Evolutionary conservation across 1,140 invertebrate genomes (phyloP), one percentile per base, ranked within the genome.

Genomic region (Ooceraea biroi): DNA sequence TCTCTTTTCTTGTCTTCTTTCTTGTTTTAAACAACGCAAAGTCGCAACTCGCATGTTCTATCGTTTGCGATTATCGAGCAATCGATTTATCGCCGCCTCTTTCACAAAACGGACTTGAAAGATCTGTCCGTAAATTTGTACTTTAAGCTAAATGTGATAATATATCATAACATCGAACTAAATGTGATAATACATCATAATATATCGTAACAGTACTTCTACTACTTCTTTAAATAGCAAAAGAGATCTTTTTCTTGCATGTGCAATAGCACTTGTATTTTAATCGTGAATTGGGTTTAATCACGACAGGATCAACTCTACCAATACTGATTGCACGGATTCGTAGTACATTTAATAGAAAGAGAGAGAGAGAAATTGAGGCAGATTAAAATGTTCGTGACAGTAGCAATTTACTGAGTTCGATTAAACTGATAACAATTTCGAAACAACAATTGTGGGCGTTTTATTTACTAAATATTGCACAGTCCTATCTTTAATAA

Each of bases 1-100:
- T 7, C 30, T 25, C 12, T 74, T n/a, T 14, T 69, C 25, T 58
- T 52, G 19, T 76, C 27, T 77, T 41, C 25, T 36, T 44, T 57
- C 14, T 69, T 46, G 22, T 25, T 73, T 41, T 27, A 68, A 84
- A 87, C 76, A 87, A 84, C 3, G 5, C n/a, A 60, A 58, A 27
- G 3, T 60, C 17, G 17, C 30, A 58, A 27, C 1, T 60, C 17
- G 17, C 30, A 3, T 41, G 1, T 7, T 36, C 7, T 17, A 0
- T 63, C 17, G 65, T 65, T 68, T 30, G 14, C 25, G 12, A 57
- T 57, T 68, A 77, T 66, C n/a, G 36, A 80, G 7, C 10, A 19
- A 80, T 80, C 76, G 63, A 80, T 68, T 66, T 25, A 50, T 65
- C 22, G 12, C 10, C 19, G 11, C 7, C 36, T 36, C 7, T 36